Percentiles rank a stretch among this genome's conserved stretches.
These are phyloP conservation scores for Catharus bicknelli DNA, from an alignment of 2,113 vertebrate species.

Conservation along the genomic window DNA sequence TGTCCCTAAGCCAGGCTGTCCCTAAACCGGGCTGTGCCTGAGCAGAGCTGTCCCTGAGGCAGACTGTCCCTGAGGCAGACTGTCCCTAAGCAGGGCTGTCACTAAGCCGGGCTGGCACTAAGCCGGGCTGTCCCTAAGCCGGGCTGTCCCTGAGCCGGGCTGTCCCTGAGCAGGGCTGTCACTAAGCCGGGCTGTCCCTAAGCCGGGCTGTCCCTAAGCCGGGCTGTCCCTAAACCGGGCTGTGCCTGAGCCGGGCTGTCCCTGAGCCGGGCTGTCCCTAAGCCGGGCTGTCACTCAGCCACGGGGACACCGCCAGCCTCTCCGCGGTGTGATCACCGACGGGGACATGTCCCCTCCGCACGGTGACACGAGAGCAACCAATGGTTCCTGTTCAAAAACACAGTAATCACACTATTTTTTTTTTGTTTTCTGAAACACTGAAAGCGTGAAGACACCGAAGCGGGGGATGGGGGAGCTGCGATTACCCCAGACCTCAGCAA, in stretches of 20 bases:
- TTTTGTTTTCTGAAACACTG: not conserved
- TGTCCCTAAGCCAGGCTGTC: not conserved
- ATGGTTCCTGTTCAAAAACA: not conserved
- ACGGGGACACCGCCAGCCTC: not conserved
- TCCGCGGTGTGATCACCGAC: not conserved
- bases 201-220: no score
- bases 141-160: no score
- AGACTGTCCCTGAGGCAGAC: no score
- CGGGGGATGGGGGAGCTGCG: not conserved
- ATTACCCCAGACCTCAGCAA: not conserved
- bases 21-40: not conserved
- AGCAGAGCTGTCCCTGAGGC: not conserved
- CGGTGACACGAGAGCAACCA: not conserved
- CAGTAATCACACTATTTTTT: not conserved
- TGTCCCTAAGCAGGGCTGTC: no score
- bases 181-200: no score
- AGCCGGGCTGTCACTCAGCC: slow-evolving; percentile 36
- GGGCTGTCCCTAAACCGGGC: no score
- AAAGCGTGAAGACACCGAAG: not conserved
- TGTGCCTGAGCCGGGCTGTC: no score
- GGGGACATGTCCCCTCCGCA: not conserved
- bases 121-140: no score
- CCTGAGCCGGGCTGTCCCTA: no score
- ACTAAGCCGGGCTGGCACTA: no score
- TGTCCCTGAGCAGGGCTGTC: no score